Conservation (phyloP, 92 coral and sea anemone species). For the Epizoanthus illoricatus region DNA sequence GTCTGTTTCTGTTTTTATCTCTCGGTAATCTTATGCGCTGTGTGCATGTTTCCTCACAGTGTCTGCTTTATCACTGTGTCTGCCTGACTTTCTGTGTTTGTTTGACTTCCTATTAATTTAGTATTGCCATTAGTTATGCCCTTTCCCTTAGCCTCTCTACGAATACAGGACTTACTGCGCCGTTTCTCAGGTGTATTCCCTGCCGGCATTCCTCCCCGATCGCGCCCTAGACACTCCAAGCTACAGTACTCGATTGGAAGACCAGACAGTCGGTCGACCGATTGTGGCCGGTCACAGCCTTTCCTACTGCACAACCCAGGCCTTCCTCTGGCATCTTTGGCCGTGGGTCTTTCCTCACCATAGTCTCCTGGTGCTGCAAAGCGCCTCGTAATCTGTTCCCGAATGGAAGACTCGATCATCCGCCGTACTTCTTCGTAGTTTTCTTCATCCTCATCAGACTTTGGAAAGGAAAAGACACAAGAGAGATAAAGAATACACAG, state of each 20-base stretch:
- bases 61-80: no score
- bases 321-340: neutral
- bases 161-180: slow-evolving; percentile 9
- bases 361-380: neutral
- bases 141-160: no score
- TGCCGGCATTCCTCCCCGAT: slow-evolving; percentile 9
- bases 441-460: slow-evolving; percentile 88
- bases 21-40: no score
- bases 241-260: slow-evolving; percentile 33
- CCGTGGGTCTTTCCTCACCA: slow-evolving; percentile 36
- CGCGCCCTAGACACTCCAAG: slow-evolving; percentile 34
- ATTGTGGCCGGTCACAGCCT: slow-evolving; percentile 29
- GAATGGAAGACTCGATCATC: slow-evolving; percentile 62
- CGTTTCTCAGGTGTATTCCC: slow-evolving; percentile 23
- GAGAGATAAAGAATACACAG: neutral
- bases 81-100: no score
- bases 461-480: neutral
- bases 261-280: slow-evolving; percentile 5
- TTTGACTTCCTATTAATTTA: no score
- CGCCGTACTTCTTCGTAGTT: slow-evolving; percentile 72
- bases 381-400: slow-evolving; percentile 51
- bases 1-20: no score
- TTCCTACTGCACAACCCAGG: slow-evolving; percentile 15
- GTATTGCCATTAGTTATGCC: no score
- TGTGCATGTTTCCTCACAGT: no score